phyloP scores from a whole-genome alignment of 2,888 invertebrate species.

The Melieria crassipennis region DNA sequence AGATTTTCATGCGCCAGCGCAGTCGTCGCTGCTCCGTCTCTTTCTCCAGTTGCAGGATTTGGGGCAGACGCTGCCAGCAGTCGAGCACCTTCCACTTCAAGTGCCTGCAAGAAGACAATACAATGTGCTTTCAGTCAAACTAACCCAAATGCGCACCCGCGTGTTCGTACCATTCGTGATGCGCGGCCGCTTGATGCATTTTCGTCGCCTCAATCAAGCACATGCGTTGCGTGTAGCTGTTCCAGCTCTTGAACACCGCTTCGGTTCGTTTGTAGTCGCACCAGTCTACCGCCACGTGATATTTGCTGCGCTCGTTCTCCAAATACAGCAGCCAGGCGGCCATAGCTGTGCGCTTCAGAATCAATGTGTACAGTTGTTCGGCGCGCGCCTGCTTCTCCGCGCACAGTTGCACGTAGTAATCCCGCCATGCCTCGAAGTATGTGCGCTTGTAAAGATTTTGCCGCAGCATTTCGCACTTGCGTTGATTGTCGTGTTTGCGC shows the following conservation, averaged over 20 bases:
- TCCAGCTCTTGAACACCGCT: constrained; percentile 68
- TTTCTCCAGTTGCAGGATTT: constrained; percentile 72
- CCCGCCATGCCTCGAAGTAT: constrained; percentile 69
- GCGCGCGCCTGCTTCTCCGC: constrained; percentile 70
- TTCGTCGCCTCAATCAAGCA: constrained; percentile 68
- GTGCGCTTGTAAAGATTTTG: constrained; percentile 67
- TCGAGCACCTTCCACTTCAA: constrained; percentile 67
- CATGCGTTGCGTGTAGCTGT: constrained; percentile 64
- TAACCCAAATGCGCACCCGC: background rate
- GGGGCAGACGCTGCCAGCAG: constrained; percentile 74
- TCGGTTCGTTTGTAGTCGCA: constrained; percentile 73
- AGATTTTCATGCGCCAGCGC: constrained; percentile 77
- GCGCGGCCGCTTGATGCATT: constrained; percentile 61
- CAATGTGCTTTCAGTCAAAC: background rate
- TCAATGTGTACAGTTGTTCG: constrained; percentile 68
- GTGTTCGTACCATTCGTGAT: constrained; percentile 63
- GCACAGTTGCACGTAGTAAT: constrained; percentile 67
- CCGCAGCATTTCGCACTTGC: constrained; percentile 67
- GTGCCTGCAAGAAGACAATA: constrained; percentile 54
- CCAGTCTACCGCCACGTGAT: constrained; percentile 78
- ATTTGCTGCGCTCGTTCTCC: constrained; percentile 65
- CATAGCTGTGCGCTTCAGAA: constrained; percentile 67
- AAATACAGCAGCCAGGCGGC: constrained; percentile 65
- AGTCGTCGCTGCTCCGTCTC: constrained; percentile 75
- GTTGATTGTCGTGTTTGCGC: constrained; percentile 60